A percentile compares a stretch with the other conserved stretches of the same genome.
Evolutionary conservation across 2,113 vertebrate species (phyloP).

Genomic region (Chelonoidis abingdonii): DNA sequence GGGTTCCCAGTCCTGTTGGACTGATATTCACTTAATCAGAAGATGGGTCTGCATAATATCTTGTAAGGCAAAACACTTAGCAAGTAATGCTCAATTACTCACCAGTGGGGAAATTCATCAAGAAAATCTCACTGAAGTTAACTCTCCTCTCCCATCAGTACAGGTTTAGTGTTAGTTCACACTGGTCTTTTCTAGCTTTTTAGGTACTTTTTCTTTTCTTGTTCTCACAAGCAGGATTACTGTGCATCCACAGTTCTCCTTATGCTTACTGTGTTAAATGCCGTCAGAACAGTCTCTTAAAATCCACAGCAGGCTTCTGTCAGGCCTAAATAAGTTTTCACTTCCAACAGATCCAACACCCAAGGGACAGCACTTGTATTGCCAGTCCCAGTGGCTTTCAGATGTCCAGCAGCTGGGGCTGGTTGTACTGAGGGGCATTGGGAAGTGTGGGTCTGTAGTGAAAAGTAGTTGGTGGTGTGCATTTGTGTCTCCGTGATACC

Average conservation of each 20-base stretch:
- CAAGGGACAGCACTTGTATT: background rate
- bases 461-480: background rate
- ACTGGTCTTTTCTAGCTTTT: background rate
- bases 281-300: background rate
- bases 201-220: background rate
- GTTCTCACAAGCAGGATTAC: background rate
- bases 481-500: background rate
- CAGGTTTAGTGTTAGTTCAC: background rate
- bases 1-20: background rate
- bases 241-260: background rate
- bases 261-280: background rate
- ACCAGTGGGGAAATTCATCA: background rate
- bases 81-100: background rate
- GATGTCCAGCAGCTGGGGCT: background rate
- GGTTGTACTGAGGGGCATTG: background rate
- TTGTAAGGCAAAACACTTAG: background rate
- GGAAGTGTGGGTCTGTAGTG: background rate
- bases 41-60: background rate
- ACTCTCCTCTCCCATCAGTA: background rate
- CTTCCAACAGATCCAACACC: background rate
- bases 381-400: background rate
- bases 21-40: background rate
- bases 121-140: background rate
- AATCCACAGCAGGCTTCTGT: background rate
- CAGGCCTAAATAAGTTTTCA: background rate